Evolutionary conservation across 2,797 vertebrate species (phyloP), one percentile per base, ranked within the genome.

Genomic region (Crossoptilon crossoptilon): DNA sequence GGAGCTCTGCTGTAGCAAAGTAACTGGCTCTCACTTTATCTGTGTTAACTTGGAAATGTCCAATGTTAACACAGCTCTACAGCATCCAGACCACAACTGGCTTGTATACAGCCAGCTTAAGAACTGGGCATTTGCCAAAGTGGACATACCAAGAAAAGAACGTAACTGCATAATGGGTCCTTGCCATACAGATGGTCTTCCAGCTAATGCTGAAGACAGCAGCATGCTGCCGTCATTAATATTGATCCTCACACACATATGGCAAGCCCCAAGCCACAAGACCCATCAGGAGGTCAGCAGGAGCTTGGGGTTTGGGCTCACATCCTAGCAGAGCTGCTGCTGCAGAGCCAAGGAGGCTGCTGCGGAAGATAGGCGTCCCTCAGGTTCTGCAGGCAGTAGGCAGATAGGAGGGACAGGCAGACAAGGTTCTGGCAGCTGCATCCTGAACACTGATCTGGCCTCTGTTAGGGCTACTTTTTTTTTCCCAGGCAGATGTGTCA

Each of bases 161-260:
- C 4, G 48, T 2, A 15, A 29, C 26, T 8, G 46, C 22, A 15
- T 4, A 22, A 24, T 2, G 27, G 53, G 51, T 59, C 22, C 15
- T 49, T 62, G 63, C 39, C 64, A 7, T 0, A 7, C 27, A 27
- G 39, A 19, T 21, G 22, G 33, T 43, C 43, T 82, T 53, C 27
- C 27, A 48, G 10, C 11, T 37, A 7, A 43, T 1, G 18, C 64
- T 74, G 85, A 64, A 49, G 35, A 37, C 29, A 66, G 2, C 27
- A 1, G 2, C 27, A 0, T 8, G 6, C 9, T 37, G 68, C 10
- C 2, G 6, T 26, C 14, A 2, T 35, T 63, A 3, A 18, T n/a
- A 80, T 18, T 53, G 64, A 24, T 33, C 22, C 41, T n/a, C 24
- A 37, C 35, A 8, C 0, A 0, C 5, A 16, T 11, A 13, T 0